Conservation (phyloP, 2,888 invertebrate genomes). For the Euphydryas editha region DNA sequence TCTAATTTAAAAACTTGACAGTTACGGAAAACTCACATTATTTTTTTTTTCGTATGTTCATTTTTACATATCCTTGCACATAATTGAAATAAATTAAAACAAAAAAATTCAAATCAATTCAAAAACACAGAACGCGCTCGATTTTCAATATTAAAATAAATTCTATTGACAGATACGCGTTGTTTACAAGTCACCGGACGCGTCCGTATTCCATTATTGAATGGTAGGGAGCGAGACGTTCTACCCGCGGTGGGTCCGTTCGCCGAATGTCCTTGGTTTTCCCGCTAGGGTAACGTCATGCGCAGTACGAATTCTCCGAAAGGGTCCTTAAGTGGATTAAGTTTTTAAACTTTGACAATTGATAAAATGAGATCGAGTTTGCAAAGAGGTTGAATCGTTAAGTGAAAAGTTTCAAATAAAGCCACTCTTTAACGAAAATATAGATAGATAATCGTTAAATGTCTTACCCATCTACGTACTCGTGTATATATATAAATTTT, state of each 20-base stretch:
- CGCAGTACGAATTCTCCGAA: slow-evolving; percentile 71
- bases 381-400: slow-evolving; percentile 65
- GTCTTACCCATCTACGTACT: neutral
- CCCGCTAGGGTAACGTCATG: slow-evolving; percentile 77
- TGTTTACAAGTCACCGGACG: slow-evolving; percentile 65
- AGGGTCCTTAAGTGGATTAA: slow-evolving; percentile 81
- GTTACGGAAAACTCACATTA: slow-evolving; percentile 35
- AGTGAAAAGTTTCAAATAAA: slow-evolving; percentile 70
- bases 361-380: slow-evolving; percentile 78
- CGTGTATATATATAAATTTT: neutral
- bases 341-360: slow-evolving; percentile 82
- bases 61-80: slow-evolving; percentile 24
- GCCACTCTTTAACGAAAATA: slow-evolving; percentile 25
- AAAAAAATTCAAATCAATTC: neutral
- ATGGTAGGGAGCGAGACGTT: slow-evolving; percentile 56
- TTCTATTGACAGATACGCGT: slow-evolving; percentile 33
- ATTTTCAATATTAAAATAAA: slow-evolving; percentile 28
- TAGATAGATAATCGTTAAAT: neutral
- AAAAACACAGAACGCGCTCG: slow-evolving; percentile 3
- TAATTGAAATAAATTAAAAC: neutral
- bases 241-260: slow-evolving; percentile 53
- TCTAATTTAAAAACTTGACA: slow-evolving; percentile 33
- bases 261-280: slow-evolving; percentile 76
- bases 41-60: slow-evolving; percentile 35
- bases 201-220: slow-evolving; percentile 65